Conservation (phyloP, 2,797 vertebrate genomes). For the Enteromius argenteus region DNA sequence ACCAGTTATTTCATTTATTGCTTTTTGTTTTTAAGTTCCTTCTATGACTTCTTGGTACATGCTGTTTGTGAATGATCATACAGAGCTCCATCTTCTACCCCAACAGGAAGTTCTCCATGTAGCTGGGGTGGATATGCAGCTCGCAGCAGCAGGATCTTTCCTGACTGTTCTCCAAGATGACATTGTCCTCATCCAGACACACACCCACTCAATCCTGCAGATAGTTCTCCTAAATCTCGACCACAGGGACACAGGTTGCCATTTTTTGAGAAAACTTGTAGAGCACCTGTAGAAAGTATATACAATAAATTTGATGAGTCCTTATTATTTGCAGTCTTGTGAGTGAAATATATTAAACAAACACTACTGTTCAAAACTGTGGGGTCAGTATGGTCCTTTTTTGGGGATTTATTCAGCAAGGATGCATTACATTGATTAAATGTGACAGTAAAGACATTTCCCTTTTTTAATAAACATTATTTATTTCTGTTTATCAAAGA, state of each 20-base stretch:
- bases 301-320: background rate
- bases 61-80: background rate
- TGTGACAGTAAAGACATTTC: background rate
- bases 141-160: conserved; percentile 90
- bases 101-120: conserved; percentile 88
- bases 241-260: conserved; percentile 90
- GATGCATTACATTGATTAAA: background rate
- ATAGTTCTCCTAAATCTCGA: conserved; percentile 91
- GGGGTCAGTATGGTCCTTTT: background rate
- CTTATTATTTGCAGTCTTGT: conserved; percentile 15
- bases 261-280: background rate
- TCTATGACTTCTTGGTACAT: background rate
- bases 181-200: conserved; percentile 89
- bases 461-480: background rate
- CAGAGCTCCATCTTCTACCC: conserved; percentile 14
- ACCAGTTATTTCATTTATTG: background rate
- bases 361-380: background rate
- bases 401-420: background rate
- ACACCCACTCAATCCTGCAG: conserved; percentile 91
- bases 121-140: conserved; percentile 89
- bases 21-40: conserved; percentile 2
- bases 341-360: background rate
- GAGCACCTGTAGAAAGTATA: conserved; percentile 3
- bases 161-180: conserved; percentile 92
- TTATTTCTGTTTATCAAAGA: background rate